Conservation (phyloP, 2,113 vertebrate species). For the Tauraco erythrolophus region DNA sequence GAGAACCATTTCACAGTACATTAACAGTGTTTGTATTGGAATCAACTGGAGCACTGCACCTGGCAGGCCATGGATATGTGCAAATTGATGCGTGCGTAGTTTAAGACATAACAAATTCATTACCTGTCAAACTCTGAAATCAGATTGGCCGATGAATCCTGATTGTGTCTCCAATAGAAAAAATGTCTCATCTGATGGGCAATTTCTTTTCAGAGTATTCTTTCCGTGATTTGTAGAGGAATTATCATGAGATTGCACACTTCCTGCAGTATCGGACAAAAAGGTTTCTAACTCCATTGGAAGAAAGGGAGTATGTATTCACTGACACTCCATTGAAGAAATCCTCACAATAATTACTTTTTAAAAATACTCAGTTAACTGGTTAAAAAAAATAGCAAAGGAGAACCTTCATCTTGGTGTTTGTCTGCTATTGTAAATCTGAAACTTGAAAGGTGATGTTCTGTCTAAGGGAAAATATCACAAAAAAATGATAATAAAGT, state of each 20-base stretch:
- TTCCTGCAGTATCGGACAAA: not conserved
- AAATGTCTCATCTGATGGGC: not conserved
- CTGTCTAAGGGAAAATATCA: not conserved
- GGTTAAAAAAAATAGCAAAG: not conserved
- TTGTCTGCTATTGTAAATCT: not conserved
- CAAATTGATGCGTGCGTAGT: not conserved
- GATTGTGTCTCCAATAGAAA: not conserved
- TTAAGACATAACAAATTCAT: not conserved
- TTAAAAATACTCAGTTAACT: not conserved
- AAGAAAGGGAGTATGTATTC: not conserved
- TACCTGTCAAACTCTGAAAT: not conserved
- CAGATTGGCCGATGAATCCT: not conserved
- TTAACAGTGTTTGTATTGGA: slow-evolving; percentile 54
- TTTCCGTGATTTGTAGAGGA: not conserved
- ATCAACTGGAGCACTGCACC: not conserved
- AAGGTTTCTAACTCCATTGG: not conserved
- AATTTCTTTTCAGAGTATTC: not conserved
- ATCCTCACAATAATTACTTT: not conserved
- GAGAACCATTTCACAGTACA: slow-evolving; percentile 61
- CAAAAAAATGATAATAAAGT: not conserved
- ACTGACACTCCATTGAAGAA: not conserved
- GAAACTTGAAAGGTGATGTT: not conserved
- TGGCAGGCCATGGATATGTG: not conserved
- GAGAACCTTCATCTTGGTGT: not conserved
- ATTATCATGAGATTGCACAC: not conserved